A percentile compares a stretch with the other conserved stretches of the same genome.
These are phyloP conservation scores for Tichodroma muraria DNA, from an alignment of 2,113 vertebrate species.

Conservation along the genomic window DNA sequence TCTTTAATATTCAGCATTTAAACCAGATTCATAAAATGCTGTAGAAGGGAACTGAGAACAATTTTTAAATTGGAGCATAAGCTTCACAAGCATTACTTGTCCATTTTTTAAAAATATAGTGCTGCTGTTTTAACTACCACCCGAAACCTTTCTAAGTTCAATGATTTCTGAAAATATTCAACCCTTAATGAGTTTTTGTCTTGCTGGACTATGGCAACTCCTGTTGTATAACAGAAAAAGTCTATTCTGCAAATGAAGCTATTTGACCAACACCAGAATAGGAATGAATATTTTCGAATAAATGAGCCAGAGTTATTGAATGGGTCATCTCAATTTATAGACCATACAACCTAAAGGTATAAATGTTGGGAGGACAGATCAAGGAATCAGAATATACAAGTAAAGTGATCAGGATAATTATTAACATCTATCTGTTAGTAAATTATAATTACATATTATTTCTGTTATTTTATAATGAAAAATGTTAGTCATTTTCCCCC, in stretches of 20 bases:
- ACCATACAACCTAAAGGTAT: not conserved
- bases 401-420: not conserved
- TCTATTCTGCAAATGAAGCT: not conserved
- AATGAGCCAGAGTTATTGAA: not conserved
- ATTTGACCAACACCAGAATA: not conserved
- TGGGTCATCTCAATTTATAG: not conserved
- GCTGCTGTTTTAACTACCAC: not conserved
- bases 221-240: not conserved
- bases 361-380: not conserved
- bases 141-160: not conserved
- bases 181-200: not conserved
- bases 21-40: not conserved
- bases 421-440: not conserved
- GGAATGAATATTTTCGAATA: not conserved
- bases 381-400: not conserved
- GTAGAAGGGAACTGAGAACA: not conserved
- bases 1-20: not conserved
- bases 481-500: rapidly evolving
- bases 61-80: not conserved
- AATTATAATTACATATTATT: not conserved
- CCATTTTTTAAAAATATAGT: not conserved
- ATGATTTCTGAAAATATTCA: not conserved
- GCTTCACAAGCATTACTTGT: not conserved
- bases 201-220: not conserved
- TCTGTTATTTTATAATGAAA: not conserved